These are phyloP conservation scores for Corythucha ciliata DNA, from an alignment of 2,888 invertebrate species.

Conservation along the genomic window DNA sequence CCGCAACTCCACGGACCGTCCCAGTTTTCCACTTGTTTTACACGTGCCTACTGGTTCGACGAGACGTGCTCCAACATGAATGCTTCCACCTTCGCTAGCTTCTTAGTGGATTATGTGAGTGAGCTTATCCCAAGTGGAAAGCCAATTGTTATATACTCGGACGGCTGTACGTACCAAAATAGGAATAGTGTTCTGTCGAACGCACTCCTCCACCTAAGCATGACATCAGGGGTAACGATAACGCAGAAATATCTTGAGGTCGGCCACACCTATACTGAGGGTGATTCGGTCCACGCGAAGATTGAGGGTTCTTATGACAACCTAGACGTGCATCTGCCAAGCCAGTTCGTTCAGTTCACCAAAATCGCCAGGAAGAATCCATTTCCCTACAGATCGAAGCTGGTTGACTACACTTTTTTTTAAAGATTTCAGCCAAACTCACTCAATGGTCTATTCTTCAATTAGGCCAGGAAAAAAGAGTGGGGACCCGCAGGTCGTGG, in stretches of 20 bases:
- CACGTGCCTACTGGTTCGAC: constrained; percentile 10
- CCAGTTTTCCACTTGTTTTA: too few species aligned
- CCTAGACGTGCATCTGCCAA: constrained; percentile 20
- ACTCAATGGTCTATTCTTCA: constrained; percentile 20
- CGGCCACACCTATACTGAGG: constrained; percentile 38
- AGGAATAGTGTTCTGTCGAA: constrained; percentile 36
- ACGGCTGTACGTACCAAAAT: constrained; percentile 37
- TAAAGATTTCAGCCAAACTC: constrained; percentile 17
- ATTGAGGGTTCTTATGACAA: constrained; percentile 29
- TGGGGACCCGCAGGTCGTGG: constrained; percentile 21
- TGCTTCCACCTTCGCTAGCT: constrained; percentile 13
- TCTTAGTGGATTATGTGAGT: background rate
- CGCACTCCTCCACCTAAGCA: constrained; percentile 33
- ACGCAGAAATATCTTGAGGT: constrained; percentile 37
- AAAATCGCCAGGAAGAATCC: constrained; percentile 21
- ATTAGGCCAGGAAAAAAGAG: constrained; percentile 22
- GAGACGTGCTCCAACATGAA: constrained; percentile 1
- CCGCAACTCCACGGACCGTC: too few species aligned
- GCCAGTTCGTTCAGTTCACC: constrained; percentile 20
- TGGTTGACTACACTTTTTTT: constrained; percentile 25
- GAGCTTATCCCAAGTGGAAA: constrained; percentile 3
- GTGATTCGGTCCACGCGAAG: constrained; percentile 35
- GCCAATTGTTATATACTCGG: constrained; percentile 35
- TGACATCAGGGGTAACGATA: constrained; percentile 30
- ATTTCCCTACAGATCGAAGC: constrained; percentile 24